These are phyloP conservation scores for Caranx melampygus DNA, from an alignment of 2,113 vertebrate species.

Conservation along the genomic window DNA sequence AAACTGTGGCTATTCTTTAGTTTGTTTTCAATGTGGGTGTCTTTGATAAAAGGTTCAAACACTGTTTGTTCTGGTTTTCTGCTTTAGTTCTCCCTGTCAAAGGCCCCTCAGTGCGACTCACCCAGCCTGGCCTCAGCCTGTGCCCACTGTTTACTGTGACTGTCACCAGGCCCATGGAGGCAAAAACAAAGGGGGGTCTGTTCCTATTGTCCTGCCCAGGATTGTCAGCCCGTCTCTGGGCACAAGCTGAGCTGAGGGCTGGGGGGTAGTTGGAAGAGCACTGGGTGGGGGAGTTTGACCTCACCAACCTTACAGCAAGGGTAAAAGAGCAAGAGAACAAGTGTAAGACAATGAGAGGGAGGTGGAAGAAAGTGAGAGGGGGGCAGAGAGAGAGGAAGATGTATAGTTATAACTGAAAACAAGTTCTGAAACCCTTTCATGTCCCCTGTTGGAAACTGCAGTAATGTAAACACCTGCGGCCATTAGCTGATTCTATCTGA, in stretches of 20 bases:
- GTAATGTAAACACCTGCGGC: slow-evolving; percentile 82
- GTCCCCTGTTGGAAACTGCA: slow-evolving; percentile 76
- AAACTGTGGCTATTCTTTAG: slow-evolving; percentile 1
- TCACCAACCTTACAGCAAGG: slow-evolving; percentile 57
- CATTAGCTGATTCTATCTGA: slow-evolving; percentile 81
- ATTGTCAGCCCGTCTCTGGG: slow-evolving; percentile 81
- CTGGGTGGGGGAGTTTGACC: slow-evolving; percentile 59
- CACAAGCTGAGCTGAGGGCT: slow-evolving; percentile 70
- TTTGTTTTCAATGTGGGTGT: slow-evolving; percentile 4
- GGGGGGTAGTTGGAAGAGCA: slow-evolving; percentile 59
- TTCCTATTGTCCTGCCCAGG: slow-evolving; percentile 90
- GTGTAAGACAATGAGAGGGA: slow-evolving; percentile 40
- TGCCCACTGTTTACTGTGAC: slow-evolving; percentile 89
- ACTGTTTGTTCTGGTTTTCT: slow-evolving; percentile 79
- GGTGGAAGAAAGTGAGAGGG: slow-evolving; percentile 41
- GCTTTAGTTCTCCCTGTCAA: slow-evolving; percentile 89
- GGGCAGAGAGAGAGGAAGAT: slow-evolving; percentile 48
- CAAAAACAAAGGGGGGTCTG: slow-evolving; percentile 94
- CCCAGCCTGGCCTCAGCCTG: slow-evolving; percentile 86
- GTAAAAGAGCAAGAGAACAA: slow-evolving; percentile 37
- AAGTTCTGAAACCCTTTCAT: slow-evolving; percentile 69
- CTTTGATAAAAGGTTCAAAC: slow-evolving; percentile 55
- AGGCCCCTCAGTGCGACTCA: slow-evolving; percentile 86
- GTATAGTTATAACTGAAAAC: slow-evolving; percentile 73
- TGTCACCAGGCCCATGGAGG: slow-evolving; percentile 92